Evolutionary conservation across 2,797 vertebrate species (phyloP).

Genomic region (Falco concolor): DNA sequence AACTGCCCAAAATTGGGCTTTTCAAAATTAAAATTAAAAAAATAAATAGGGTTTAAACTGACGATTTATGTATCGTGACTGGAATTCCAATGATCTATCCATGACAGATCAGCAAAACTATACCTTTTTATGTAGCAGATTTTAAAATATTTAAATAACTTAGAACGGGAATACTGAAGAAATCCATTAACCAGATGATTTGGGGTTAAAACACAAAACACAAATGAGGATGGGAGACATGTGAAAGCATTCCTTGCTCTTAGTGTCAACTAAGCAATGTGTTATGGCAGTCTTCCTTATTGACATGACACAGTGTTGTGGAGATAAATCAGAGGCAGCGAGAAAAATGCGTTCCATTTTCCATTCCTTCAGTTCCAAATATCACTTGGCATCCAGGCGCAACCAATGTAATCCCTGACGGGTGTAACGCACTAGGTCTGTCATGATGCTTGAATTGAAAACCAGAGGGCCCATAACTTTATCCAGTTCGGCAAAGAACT

Average conservation of each 20-base stretch:
- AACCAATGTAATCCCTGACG: conserved; percentile 98
- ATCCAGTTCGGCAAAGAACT: conserved; percentile 97
- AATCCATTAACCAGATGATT: conserved; percentile 62
- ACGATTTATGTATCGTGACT: conserved; percentile 66
- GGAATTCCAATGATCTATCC: conserved; percentile 71
- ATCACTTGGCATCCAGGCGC: conserved; percentile 90
- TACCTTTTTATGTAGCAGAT: conserved; percentile 62
- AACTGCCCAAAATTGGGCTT: conserved; percentile 59
- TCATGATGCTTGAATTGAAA: conserved; percentile 98
- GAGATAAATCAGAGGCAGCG: conserved; percentile 86
- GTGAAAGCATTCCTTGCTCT: conserved; percentile 74
- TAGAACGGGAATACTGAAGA: conserved; percentile 63
- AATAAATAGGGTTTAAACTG: conserved; percentile 77
- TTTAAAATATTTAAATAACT: conserved; percentile 77
- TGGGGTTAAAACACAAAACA: conserved; percentile 58
- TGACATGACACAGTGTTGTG: conserved; percentile 94
- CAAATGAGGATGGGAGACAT: conserved; percentile 67
- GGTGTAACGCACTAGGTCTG: conserved; percentile 94
- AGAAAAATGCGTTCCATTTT: conserved; percentile 64
- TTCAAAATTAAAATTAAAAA: conserved; percentile 62
- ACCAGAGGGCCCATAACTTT: conserved; percentile 94
- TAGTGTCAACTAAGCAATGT: conserved; percentile 73
- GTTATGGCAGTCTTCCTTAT: conserved; percentile 82
- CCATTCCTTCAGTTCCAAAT: conserved; percentile 70
- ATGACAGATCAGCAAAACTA: conserved; percentile 62